Percentiles rank a stretch among this genome's conserved stretches.
These are phyloP conservation scores for Sebastes steindachneri DNA, from an alignment of 2,797 vertebrate genomes.

Conservation along the genomic window DNA sequence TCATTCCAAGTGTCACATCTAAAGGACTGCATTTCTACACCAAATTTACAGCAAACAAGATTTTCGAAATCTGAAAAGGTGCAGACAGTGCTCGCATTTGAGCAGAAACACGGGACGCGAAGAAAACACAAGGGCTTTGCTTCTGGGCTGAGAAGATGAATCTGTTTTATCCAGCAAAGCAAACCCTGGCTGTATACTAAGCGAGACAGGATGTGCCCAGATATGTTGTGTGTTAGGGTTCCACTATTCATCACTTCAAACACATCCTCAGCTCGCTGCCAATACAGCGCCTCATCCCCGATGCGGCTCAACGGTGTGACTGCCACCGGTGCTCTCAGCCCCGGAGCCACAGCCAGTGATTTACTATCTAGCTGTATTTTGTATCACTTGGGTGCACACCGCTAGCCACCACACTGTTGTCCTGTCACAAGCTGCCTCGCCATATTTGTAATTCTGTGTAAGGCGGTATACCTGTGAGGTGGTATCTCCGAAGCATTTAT, in stretches of 20 bases:
- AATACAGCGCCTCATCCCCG: slow-evolving; percentile 58
- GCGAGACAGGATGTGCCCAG: slow-evolving; percentile 52
- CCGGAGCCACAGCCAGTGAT: slow-evolving; percentile 70
- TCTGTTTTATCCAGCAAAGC: slow-evolving; percentile 59
- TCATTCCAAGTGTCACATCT: slow-evolving; percentile 22
- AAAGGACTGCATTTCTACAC: slow-evolving; percentile 13
- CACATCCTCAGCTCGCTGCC: slow-evolving; percentile 61
- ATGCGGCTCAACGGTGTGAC: slow-evolving; percentile 57
- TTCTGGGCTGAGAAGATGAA: slow-evolving; percentile 58
- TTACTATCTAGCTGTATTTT: slow-evolving; percentile 78
- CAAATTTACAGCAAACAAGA: neutral
- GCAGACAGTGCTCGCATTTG: slow-evolving; percentile 14
- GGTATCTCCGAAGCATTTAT: slow-evolving; percentile 63
- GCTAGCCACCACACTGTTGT: slow-evolving; percentile 53
- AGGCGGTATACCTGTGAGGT: slow-evolving; percentile 50
- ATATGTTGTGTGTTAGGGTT: slow-evolving; percentile 66
- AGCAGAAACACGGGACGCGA: slow-evolving; percentile 14
- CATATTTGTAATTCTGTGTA: slow-evolving; percentile 68
- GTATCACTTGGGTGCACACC: slow-evolving; percentile 72
- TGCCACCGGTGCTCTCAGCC: slow-evolving; percentile 53
- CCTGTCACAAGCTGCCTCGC: slow-evolving; percentile 59
- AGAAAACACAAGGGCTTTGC: slow-evolving; percentile 41
- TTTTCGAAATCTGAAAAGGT: slow-evolving; percentile 50
- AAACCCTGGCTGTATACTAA: slow-evolving; percentile 57
- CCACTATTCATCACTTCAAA: slow-evolving; percentile 73